Base-by-base conservation (phyloP, 2,113 vertebrate species). In the Nyctereutes procyonoides region DNA sequence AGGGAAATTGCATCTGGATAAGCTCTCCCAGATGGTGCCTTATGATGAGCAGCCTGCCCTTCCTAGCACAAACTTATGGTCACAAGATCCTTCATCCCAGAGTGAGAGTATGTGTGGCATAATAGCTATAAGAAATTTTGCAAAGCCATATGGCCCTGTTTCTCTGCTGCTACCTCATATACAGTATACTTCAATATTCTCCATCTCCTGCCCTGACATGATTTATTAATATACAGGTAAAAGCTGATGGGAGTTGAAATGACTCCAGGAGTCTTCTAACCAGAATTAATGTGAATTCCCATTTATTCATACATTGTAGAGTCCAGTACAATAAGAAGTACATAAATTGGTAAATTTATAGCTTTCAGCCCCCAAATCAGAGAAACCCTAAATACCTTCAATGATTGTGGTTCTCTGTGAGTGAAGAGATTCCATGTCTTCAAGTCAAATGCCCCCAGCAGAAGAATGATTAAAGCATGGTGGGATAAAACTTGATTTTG, bases 1-100 rank as follows among this genome's bases (percentile, higher is more conserved):
- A 83, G 43, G 90, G 62, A 96, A 97, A 83, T n/a, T 81, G 28
- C 71, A 90, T 88, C 89, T 90, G 91, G 77, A 51, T 84, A 62
- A 92, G 80, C 24, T 91, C 43, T 79, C 48, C 92, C 87, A 81
- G 67, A 76, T 83, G 86, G 95, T 28, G 17, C 48, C 82, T 92
- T 77, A 26, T 30, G 19, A 94, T 19, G 76, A 88, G 51, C 76
- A 86, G 73, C 69, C 92, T 86, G 65, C 10, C 80, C 73, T 97
- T 84, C 73, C n/a, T 17, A 38, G 38, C 55, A 28, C 62, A 65
- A n/a, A 71, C 13, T 38, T 71, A 55, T 14, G 51, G 65, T n/a
- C 88, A 69, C 7, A 2, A 13, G 13, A 38, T 94, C 60, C 63
- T 63, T 51, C 20, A 20, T 43, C 55, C 19, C 26, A 67, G n/a